Evolutionary conservation across 2,797 vertebrate species (phyloP), one percentile per base, ranked within the genome.

Genomic region (Otus scops): DNA sequence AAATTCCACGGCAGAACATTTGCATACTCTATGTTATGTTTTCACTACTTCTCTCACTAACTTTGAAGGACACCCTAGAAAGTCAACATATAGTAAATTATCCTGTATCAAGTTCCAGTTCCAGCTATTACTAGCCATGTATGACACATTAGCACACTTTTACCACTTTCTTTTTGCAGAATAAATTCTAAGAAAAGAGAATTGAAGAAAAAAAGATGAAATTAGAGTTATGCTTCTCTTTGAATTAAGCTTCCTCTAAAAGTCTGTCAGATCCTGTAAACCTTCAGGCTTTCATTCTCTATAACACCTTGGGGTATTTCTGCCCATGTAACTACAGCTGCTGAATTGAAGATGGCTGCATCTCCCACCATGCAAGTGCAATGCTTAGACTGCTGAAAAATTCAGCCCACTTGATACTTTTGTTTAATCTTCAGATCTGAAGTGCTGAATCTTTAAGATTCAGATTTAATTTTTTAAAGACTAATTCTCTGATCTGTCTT

Each of bases 111-210:
- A 79, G 43, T 18, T 84, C 27, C 43, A 73, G 13, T 65, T 47
- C 15, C 54, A 74, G 20, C 2, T 51, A 19, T 48, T 74, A 27
- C 9, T 50, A 41, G 24, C n/a, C 3, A 12, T 1, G 4, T 32
- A 7, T 50, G 8, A 36, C 0, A 0, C 23, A n/a, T 50, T 28
- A 75, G 41, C 50, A 67, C 5, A 47, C 1, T 3, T 76, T 61
- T 53, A 36, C 14, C 9, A 43, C 8, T 6, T 51, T 53, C 45
- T 75, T 84, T 80, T 45, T 7, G 7, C 10, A 86, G 30, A 73
- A 89, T n/a, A 91, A 90, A 82, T 77, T 67, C 27, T 59, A 73
- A 61, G 51, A 75, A 70, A 81, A 47, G 5, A 51, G 4, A 78
- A 56, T 2, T 51, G 7, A 53, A 56, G 7, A 56, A 38, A 41